Evolutionary conservation across 2,888 invertebrate species (phyloP).

Genomic region (Cephus pulcher): DNA sequence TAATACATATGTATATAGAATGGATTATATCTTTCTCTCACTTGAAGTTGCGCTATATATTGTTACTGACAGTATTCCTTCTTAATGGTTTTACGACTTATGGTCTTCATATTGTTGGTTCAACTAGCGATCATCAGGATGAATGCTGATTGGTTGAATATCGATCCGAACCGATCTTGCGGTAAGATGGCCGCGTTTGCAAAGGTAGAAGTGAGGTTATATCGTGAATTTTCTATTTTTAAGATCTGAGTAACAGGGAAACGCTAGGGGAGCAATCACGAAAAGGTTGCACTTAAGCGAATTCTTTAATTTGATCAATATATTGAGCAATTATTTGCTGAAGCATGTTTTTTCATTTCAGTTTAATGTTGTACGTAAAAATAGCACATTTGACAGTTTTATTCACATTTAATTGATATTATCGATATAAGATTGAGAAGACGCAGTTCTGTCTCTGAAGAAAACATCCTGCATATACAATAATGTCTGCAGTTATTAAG

Average conservation of each 20-base stretch:
- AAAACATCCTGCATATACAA: background rate
- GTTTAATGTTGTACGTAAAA: background rate
- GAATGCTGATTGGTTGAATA: background rate
- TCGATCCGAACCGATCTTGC: background rate
- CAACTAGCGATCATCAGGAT: background rate
- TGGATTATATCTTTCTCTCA: no score
- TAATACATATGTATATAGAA: no score
- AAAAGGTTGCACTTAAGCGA: background rate
- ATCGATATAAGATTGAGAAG: background rate
- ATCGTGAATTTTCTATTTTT: background rate
- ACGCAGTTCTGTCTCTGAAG: background rate
- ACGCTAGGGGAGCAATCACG: background rate
- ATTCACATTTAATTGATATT: background rate
- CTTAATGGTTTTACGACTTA: background rate
- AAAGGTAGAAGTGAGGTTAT: background rate
- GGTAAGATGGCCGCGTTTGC: background rate
- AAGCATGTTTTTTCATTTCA: background rate
- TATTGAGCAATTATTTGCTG: background rate
- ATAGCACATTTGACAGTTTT: background rate
- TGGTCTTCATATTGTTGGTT: background rate
- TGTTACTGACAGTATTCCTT: no score
- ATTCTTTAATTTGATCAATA: background rate
- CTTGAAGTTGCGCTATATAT: no score
- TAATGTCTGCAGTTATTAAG: slow-evolving; percentile 50
- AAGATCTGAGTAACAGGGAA: background rate